Percentiles rank a stretch among this genome's conserved stretches.
Conservation (phyloP, 1,140 invertebrate genomes). For the Parasteatoda tepidariorum region DNA sequence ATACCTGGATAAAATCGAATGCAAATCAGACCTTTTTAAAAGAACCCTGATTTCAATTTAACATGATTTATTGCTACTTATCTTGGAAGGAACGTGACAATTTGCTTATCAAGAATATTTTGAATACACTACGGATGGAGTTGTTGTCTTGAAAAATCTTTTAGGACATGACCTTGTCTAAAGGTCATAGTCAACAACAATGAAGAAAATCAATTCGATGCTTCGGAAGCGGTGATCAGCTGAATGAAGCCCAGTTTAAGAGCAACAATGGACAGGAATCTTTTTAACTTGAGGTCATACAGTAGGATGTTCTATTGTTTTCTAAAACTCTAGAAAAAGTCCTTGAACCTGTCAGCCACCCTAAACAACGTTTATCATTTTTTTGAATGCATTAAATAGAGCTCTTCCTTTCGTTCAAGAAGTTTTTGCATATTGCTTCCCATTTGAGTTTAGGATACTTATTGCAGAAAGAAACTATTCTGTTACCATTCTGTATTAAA, state of each 20-base stretch:
- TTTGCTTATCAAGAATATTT: not conserved
- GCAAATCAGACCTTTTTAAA: too few species aligned
- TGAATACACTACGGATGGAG: not conserved
- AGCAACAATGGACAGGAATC: not conserved
- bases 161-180: slow-evolving; percentile 32
- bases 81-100: slow-evolving; percentile 4
- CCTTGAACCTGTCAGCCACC: slow-evolving; percentile 36
- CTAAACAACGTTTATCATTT: not conserved
- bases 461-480: too few species aligned
- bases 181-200: slow-evolving; percentile 25
- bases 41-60: not conserved
- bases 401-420: not conserved
- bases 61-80: not conserved
- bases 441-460: too few species aligned
- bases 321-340: not conserved
- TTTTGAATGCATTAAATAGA: not conserved
- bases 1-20: too few species aligned
- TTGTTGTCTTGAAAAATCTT: not conserved
- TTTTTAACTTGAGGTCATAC: slow-evolving; percentile 18
- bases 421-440: not conserved
- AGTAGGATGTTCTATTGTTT: slow-evolving; percentile 6
- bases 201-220: slow-evolving; percentile 24
- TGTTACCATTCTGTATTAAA: too few species aligned
- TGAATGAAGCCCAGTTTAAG: not conserved
- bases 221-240: slow-evolving; percentile 34